Evolutionary conservation across 2,113 vertebrate species (phyloP), one percentile per base, ranked within the genome.

Genomic region (Neopipo cinnamomea): DNA sequence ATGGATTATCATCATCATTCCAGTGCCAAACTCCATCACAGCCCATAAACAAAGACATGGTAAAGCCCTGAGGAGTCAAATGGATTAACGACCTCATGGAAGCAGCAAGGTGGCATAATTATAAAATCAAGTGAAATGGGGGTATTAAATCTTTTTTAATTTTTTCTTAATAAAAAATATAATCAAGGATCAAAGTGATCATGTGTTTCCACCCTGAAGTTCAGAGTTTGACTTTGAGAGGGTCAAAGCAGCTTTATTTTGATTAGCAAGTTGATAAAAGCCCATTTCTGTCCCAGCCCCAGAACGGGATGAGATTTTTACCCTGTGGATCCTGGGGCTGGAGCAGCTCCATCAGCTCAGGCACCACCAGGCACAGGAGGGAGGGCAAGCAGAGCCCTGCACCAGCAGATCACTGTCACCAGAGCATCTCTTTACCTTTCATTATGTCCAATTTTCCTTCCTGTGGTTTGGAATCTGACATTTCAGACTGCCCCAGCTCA

Each of bases 41-140:
- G 18, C 42, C 82, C 55, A 33, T 66, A 91, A 97, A 94, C 70
- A 59, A 94, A 90, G 42, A 93, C 6, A 3, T 28, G 72, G 62
- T 41, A 84, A 95, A 94, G 47, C 42, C 72, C 81, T 56, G 22
- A 58, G 39, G 95, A 96, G 24, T 47, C 35, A 94, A 95, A 96
- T 9, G n/a, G 72, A 96, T 97, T 74, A 91, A 89, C 42, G 46
- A 67, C 42, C 31, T 62, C 8, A 7, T 20, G 88, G 90, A 94
- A 89, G 52, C 6, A 20, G 46, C 35, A 81, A 95, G 77, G 63
- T 66, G 80, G 52, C 86, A 33, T 79, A 88, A 96, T 41, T 68
- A 67, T 41, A 94, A 96, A 95, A 82, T 68, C 75, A 88, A 96
- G 27, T 19, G 8, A 83, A 80, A 55, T 46, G 19, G 52, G 67